phyloP scores from a whole-genome alignment of 2,888 invertebrate species.

The Rhagophthalmus giganteus region DNA sequence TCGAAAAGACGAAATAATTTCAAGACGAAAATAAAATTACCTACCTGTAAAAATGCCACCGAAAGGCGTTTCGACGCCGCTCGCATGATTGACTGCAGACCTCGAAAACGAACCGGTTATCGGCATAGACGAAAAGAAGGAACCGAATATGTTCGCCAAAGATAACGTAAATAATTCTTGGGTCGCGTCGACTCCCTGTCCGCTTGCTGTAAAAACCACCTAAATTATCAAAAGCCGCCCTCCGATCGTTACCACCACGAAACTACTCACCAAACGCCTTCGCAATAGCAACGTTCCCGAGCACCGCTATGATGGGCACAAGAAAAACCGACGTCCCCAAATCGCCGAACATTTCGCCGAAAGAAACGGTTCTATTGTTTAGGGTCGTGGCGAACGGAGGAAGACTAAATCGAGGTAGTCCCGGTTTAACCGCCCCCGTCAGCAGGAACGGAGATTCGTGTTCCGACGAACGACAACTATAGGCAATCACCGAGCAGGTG shows the following conservation, averaged over 20 bases:
- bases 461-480: slow-evolving; percentile 59
- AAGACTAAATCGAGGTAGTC: slow-evolving; percentile 68
- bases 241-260: too few relatives aligned
- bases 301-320: slow-evolving; percentile 85
- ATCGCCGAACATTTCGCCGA: slow-evolving; percentile 73
- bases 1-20: too few relatives aligned
- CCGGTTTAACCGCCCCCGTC: slow-evolving; percentile 75
- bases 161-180: slow-evolving; percentile 88
- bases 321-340: slow-evolving; percentile 84
- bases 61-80: slow-evolving; percentile 86
- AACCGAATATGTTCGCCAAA: slow-evolving; percentile 81
- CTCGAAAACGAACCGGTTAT: slow-evolving; percentile 88
- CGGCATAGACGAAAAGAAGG: slow-evolving; percentile 89
- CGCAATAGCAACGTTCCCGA: slow-evolving; percentile 94
- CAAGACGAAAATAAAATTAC: slow-evolving; percentile 9
- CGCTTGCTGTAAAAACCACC: slow-evolving; percentile 67
- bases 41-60: slow-evolving; percentile 82
- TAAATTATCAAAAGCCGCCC: too few relatives aligned
- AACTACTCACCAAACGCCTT: slow-evolving; percentile 87
- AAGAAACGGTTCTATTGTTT: slow-evolving; percentile 62
- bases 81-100: slow-evolving; percentile 93
- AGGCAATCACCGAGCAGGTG: slow-evolving; percentile 70
- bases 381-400: slow-evolving; percentile 73
- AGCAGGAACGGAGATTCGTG: slow-evolving; percentile 68
- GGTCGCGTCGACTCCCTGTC: slow-evolving; percentile 82